Conservation (phyloP, 2,888 invertebrate genomes). For the Hydrotaea diabolus region DNA sequence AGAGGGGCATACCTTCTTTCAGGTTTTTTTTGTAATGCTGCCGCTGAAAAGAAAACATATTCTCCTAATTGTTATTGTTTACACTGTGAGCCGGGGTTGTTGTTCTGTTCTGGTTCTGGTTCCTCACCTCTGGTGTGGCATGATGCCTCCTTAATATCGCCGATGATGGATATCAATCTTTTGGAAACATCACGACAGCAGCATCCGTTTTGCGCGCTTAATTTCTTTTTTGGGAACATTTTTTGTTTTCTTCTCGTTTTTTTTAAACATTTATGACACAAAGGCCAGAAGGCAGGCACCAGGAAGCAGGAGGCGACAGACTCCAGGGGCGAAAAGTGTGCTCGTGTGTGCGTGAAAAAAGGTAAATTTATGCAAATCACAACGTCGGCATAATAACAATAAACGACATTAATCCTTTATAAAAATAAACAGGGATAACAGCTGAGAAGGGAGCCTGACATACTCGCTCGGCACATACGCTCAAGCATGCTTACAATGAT, state of each 20-base stretch:
- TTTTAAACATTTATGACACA: constrained; percentile 14
- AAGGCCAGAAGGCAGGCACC: neutral
- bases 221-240: neutral
- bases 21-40: constrained; percentile 19
- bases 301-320: neutral
- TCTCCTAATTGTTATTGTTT: constrained; percentile 40
- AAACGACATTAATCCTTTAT: constrained; percentile 70
- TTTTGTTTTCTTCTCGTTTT: constrained; percentile 14
- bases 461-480: neutral
- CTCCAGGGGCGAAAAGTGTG: neutral
- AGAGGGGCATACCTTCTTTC: neutral
- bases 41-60: constrained; percentile 15
- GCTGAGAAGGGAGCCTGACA: constrained; percentile 5
- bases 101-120: too few relatives aligned
- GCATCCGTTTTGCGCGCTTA: neutral
- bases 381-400: constrained; percentile 68
- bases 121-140: neutral
- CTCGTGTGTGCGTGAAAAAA: constrained; percentile 26
- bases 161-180: constrained; percentile 11
- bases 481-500: constrained; percentile 34
- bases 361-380: constrained; percentile 71
- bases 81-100: neutral
- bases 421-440: constrained; percentile 67
- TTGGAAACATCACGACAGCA: neutral
- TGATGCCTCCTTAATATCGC: constrained; percentile 25